Percentiles rank a stretch among this genome's conserved stretches.
phyloP scores from a whole-genome alignment of 1,140 invertebrate species.

The Euura lappo region DNA sequence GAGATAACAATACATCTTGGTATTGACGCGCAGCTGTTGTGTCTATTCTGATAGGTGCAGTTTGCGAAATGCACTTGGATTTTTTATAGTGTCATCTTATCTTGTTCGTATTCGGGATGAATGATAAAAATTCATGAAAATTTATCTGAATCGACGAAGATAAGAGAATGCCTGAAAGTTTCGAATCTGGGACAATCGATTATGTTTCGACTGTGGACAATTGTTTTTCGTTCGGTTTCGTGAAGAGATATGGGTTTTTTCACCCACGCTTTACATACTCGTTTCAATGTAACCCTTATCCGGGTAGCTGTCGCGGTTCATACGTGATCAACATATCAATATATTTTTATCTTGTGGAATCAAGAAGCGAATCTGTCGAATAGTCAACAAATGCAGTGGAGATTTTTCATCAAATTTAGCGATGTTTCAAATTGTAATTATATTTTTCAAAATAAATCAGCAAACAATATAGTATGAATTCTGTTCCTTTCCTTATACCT shows the following conservation, averaged over 20 bases:
- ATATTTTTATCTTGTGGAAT: background rate
- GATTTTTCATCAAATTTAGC: no score
- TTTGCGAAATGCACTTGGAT: background rate
- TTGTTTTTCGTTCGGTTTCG: conserved; percentile 26
- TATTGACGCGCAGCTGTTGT: background rate
- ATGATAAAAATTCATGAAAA: background rate
- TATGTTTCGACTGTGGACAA: conserved; percentile 22
- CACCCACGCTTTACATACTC: background rate
- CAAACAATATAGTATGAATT: no score
- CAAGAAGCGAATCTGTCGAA: no score
- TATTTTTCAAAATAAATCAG: no score
- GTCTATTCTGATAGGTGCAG: background rate
- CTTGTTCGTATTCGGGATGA: background rate
- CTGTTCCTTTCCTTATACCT: no score
- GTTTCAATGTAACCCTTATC: conserved; percentile 41
- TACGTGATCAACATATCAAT: conserved; percentile 41
- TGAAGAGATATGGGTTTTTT: conserved; percentile 12
- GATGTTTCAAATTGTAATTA: no score
- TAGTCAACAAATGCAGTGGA: no score
- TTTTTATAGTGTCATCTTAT: background rate
- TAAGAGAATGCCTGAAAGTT: background rate
- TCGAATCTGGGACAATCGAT: background rate
- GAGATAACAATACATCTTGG: no score
- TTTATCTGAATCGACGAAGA: background rate
- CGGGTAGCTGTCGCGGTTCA: conserved; percentile 26